These are phyloP conservation scores for Xylocampa areola DNA, from an alignment of 2,888 invertebrate species.

Conservation along the genomic window DNA sequence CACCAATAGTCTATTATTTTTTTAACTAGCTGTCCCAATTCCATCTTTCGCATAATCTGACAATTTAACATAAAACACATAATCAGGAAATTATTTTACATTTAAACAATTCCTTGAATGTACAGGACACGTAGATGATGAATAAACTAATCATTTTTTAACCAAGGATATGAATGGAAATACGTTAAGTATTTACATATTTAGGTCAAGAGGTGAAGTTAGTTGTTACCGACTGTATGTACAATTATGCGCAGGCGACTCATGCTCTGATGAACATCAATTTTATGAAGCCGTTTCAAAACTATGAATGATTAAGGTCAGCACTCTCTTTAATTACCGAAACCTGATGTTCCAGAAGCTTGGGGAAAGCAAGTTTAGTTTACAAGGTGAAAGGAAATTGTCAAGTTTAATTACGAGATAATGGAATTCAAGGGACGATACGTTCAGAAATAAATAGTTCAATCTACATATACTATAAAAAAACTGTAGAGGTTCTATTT, in stretches of 20 bases:
- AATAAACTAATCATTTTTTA: too few relatives aligned
- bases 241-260: constrained; percentile 7
- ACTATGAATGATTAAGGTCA: constrained; percentile 20
- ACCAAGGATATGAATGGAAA: constrained; percentile 9
- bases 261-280: constrained; percentile 25
- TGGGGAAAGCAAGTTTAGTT: constrained; percentile 16
- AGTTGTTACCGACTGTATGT: constrained; percentile 2
- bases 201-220: constrained; percentile 12
- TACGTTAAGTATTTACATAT: constrained; percentile 4
- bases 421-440: too few relatives aligned
- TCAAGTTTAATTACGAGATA: neutral
- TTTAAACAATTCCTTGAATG: too few relatives aligned
- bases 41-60: too few relatives aligned
- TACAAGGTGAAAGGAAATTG: constrained; percentile 34
- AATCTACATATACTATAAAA: too few relatives aligned
- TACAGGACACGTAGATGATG: too few relatives aligned
- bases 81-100: too few relatives aligned
- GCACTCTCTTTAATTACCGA: constrained; percentile 7
- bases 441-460: too few relatives aligned
- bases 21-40: too few relatives aligned
- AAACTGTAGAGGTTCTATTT: too few relatives aligned
- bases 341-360: constrained; percentile 20
- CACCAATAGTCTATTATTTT: too few relatives aligned
- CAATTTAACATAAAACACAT: too few relatives aligned
- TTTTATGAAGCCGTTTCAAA: constrained; percentile 26